A percentile compares a stretch with the other conserved stretches of the same genome.
These are phyloP conservation scores for Myanophis thanlyinensis DNA, from an alignment of 2,113 vertebrate genomes.

Conservation along the genomic window DNA sequence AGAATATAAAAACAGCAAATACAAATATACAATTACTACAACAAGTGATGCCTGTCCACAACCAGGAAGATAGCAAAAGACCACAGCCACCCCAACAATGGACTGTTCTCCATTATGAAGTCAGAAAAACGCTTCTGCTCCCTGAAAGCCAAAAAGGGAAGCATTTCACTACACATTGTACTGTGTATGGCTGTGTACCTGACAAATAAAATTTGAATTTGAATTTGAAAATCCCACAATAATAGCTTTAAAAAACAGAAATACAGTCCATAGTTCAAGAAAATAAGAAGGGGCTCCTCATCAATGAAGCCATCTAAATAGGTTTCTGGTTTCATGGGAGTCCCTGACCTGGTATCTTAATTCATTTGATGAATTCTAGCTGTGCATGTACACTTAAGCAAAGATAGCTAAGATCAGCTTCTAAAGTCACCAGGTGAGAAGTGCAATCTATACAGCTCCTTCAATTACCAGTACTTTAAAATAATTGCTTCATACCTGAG, in stretches of 20 bases:
- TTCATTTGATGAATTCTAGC: not conserved
- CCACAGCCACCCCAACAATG: no score
- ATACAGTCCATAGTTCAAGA: not conserved
- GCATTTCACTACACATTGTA: no score
- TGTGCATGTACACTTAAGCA: not conserved
- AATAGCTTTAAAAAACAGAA: not conserved
- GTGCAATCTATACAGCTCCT: not conserved
- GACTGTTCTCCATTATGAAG: no score
- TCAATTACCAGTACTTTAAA: not conserved
- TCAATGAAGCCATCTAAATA: not conserved
- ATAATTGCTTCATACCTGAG: not conserved
- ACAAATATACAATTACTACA: no score
- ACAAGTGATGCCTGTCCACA: no score
- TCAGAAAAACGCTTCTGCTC: no score
- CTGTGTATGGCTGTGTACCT: no score
- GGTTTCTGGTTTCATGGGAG: not conserved
- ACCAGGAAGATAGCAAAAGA: no score
- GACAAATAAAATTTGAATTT: no score
- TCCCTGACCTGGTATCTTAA: not conserved
- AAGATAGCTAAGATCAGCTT: not conserved
- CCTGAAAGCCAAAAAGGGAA: no score
- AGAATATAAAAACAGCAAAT: not conserved
- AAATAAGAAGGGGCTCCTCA: not conserved
- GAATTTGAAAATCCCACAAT: not conserved
- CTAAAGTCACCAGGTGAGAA: not conserved